phyloP scores from a whole-genome alignment of 2,113 vertebrate genomes.

The Chlorodrepanis virens region DNA sequence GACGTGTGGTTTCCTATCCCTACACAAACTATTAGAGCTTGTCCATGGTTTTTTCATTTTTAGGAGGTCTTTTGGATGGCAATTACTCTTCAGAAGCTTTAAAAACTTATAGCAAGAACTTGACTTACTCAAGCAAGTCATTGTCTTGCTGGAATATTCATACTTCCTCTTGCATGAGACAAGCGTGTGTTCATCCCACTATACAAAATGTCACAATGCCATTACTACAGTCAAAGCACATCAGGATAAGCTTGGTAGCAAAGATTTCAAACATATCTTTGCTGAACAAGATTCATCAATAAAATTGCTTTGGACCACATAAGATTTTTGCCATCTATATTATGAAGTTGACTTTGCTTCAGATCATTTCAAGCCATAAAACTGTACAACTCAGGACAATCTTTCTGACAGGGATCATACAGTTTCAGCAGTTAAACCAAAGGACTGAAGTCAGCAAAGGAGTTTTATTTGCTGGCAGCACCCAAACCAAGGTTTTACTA shows the following conservation, averaged over 20 bases:
- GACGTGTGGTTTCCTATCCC: background rate
- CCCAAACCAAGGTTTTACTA: background rate
- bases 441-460: background rate
- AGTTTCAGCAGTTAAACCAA: background rate
- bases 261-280: background rate
- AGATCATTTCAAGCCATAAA: background rate
- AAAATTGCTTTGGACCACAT: background rate
- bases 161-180: background rate
- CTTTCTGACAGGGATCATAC: background rate
- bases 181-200: background rate
- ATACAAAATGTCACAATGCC: background rate
- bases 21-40: background rate
- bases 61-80: background rate
- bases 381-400: background rate
- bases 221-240: background rate
- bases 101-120: background rate
- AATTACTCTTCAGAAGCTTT: background rate
- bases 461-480: background rate
- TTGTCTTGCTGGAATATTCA: background rate
- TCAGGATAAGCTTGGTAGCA: background rate
- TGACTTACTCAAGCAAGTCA: background rate
- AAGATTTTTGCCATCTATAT: background rate
- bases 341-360: background rate
- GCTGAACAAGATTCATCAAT: background rate
- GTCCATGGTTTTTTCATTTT: background rate